Evolutionary conservation across 1,140 invertebrate species (phyloP).

Genomic region (Panonychus citri): DNA sequence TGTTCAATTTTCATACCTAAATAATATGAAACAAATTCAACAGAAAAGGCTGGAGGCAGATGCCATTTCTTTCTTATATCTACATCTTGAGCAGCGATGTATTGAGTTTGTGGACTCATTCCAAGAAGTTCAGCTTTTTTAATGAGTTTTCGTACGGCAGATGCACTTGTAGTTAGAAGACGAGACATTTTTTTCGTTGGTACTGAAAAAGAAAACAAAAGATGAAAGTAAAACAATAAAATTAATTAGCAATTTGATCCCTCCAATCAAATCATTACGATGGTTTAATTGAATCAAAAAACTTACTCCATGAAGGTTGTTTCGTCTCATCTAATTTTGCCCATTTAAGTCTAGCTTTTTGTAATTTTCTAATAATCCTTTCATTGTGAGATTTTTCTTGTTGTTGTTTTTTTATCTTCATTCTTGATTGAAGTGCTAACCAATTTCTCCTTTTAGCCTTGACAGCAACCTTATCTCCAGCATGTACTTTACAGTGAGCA

Average conservation of each 20-base stretch:
- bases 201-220: conserved; percentile 11
- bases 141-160: conserved; percentile 54
- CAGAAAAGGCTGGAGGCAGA: conserved; percentile 63
- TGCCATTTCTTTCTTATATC: conserved; percentile 81
- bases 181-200: conserved; percentile 66
- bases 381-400: background rate
- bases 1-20: no score
- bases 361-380: conserved; percentile 1
- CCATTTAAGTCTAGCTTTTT: background rate
- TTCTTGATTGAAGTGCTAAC: conserved; percentile 62
- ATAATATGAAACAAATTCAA: conserved; percentile 85
- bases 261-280: no score
- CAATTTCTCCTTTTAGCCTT: conserved; percentile 47
- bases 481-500: conserved; percentile 60
- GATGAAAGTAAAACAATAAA: background rate
- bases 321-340: background rate
- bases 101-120: conserved; percentile 30
- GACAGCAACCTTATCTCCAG: conserved; percentile 21
- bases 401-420: background rate
- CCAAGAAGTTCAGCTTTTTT: conserved; percentile 75
- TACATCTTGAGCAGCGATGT: conserved; percentile 30
- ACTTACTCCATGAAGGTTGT: background rate
- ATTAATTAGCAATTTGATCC: no score
- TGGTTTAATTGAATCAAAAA: no score
- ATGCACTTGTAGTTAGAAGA: conserved; percentile 64